phyloP scores from a whole-genome alignment of 2,797 vertebrate species.

The Poecilia picta region DNA sequence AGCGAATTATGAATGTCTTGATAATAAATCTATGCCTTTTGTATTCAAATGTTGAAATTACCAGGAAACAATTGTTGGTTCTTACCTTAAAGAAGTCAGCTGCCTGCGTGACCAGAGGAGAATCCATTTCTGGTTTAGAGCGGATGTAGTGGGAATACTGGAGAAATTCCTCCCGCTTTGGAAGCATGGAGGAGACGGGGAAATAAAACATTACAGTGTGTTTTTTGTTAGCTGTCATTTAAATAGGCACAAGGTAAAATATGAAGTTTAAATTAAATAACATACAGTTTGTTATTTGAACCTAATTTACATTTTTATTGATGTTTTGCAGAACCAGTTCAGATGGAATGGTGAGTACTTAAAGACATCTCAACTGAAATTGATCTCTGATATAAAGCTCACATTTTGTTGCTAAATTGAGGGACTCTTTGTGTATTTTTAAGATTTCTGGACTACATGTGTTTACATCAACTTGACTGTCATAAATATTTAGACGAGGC shows the following conservation, averaged over 20 bases:
- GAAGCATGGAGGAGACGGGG: neutral
- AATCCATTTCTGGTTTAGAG: conserved; percentile 84
- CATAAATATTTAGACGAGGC: neutral
- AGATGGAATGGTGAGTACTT: neutral
- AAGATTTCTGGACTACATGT: neutral
- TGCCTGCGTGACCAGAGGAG: conserved; percentile 80
- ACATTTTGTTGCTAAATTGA: neutral
- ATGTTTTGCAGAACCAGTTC: neutral
- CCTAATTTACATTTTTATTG: neutral
- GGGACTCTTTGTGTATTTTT: neutral
- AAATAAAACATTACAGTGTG: accelerated
- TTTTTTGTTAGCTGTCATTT: accelerated
- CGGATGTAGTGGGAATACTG: conserved; percentile 90
- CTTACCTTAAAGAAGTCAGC: conserved; percentile 86
- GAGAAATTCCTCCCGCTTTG: conserved; percentile 87
- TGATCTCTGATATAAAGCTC: neutral
- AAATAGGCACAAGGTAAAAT: neutral
- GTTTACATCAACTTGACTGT: neutral
- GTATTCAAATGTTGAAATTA: neutral
- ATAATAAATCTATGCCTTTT: neutral
- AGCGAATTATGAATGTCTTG: neutral
- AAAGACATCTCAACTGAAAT: too few relatives aligned
- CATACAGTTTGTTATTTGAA: neutral
- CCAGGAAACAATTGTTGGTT: neutral
- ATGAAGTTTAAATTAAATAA: neutral